phyloP scores from a whole-genome alignment of 2,113 vertebrate genomes.

The Chionodraco myersi region DNA sequence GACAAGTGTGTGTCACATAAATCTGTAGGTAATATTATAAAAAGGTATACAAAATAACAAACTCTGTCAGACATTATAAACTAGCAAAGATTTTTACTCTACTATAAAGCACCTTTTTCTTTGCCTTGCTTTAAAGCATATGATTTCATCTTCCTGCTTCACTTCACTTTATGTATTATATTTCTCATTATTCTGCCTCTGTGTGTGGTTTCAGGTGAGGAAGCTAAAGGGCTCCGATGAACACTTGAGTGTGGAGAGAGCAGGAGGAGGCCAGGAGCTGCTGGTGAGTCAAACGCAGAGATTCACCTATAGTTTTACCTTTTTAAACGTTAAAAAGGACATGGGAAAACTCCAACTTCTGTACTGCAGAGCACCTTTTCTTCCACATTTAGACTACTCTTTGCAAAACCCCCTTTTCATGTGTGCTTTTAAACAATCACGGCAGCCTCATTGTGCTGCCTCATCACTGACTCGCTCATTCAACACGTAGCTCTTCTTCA shows the following conservation, averaged over 20 bases:
- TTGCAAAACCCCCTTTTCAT: conserved; percentile 20
- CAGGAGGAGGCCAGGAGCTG: conserved; percentile 71
- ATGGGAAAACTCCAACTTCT: not conserved
- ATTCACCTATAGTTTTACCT: conserved; percentile 12
- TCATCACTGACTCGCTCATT: conserved; percentile 35
- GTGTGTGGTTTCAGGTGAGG: conserved; percentile 68
- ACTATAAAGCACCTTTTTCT: no score
- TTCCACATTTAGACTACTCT: not conserved
- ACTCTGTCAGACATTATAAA: not conserved
- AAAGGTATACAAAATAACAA: not conserved
- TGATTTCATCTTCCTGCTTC: no score
- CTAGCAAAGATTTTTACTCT: not conserved
- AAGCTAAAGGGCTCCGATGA: conserved; percentile 82
- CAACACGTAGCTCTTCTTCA: conserved; percentile 41
- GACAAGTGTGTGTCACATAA: not conserved
- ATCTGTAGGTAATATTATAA: not conserved
- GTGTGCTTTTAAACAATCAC: conserved; percentile 32
- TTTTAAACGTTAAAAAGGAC: not conserved
- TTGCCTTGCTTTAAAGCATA: no score
- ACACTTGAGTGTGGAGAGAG: conserved; percentile 78
- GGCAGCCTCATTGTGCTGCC: conserved; percentile 42
- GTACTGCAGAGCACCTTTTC: not conserved
- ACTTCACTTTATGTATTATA: no score
- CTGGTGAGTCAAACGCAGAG: conserved; percentile 70
- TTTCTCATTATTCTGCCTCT: not conserved